Conservation (phyloP, 2,888 invertebrate genomes). For the Drosophila ezoana region DNA sequence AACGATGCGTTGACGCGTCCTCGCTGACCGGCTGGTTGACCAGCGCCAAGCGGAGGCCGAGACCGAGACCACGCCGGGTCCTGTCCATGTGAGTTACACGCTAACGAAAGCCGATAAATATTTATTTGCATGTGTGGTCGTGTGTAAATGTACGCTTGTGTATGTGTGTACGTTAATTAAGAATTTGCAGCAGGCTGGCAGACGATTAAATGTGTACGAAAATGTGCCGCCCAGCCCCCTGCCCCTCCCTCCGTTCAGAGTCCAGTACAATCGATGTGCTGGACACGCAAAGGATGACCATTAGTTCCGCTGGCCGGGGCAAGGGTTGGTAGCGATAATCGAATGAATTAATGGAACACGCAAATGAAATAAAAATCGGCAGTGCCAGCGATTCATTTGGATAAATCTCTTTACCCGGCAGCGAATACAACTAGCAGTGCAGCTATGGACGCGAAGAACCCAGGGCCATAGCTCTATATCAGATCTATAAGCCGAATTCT, state of each 20-base stretch:
- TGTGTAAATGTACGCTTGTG: constrained; percentile 21
- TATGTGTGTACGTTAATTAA: constrained; percentile 72
- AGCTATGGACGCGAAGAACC: no score
- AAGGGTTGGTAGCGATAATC: constrained; percentile 60
- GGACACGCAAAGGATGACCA: constrained; percentile 67
- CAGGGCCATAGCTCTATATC: no score
- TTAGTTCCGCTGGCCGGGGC: constrained; percentile 52
- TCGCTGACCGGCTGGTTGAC: constrained; percentile 18
- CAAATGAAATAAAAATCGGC: constrained; percentile 71
- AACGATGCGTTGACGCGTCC: constrained; percentile 33
- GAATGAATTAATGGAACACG: constrained; percentile 74
- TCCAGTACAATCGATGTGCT: constrained; percentile 30
- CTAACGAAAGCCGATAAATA: constrained; percentile 71
- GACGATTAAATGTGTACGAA: constrained; percentile 71
- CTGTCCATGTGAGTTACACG: constrained; percentile 55
- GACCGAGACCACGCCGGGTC: constrained; percentile 6
- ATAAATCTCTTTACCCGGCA: constrained; percentile 54
- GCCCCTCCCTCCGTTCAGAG: constrained; percentile 3
- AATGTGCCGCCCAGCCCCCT: constrained; percentile 35
- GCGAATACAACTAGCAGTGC: constrained; percentile 26
- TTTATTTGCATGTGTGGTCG: constrained; percentile 65
- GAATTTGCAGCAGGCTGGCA: constrained; percentile 71
- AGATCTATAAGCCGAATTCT: background rate
- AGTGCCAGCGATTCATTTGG: constrained; percentile 57
- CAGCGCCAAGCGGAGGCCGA: constrained; percentile 9